Evolutionary conservation across 2,797 vertebrate genomes (phyloP), one percentile per base, ranked within the genome.

Genomic region (Sparidentex hasta): DNA sequence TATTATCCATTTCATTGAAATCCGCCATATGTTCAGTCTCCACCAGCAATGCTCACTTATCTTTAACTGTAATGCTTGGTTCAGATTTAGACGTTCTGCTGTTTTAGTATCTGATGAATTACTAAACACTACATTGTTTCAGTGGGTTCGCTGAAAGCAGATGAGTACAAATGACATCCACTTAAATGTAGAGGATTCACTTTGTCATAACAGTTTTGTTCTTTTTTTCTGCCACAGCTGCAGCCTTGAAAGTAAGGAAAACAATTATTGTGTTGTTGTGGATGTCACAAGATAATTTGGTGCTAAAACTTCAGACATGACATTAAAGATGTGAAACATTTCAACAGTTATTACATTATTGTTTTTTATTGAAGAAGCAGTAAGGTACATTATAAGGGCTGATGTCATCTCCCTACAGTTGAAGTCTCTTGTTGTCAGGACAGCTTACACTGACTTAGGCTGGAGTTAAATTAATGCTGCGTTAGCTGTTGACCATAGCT

Each of bases 141-240:
- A 54, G 5, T 16, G 46, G 25, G 0, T 50, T 75, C 20, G 63
- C 18, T 56, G 5, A 48, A 68, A 63, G 29, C 20, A 73, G 29
- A 58, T 55, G 76, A 65, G 44, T 21, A 50, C 65, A 80, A 46
- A 63, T 17, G 11, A 51, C 56, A 25, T 57, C 1, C 38, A 44
- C 41, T 66, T 56, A 54, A n/a, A 71, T 63, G 13, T 4, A 38
- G 47, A 27, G n/a, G 54, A 74, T 63, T 59, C 11, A 48, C 23
- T 68, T 65, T 63, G 16, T 69, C 12, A 17, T 4, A 50, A 23
- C 13, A 29, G 20, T 9, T 38, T 38, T 44, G 44, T n/a, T 4
- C 21, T 25, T 46, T 62, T 23, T 52, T 72, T 23, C 17, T 41
- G 14, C 21, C 18, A 46, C 54, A 52, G 33, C 20, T 44, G 29